Percentiles rank a stretch among this genome's conserved stretches.
Conservation (phyloP, 2,888 invertebrate species). For the Lepidochitona cinerea region DNA sequence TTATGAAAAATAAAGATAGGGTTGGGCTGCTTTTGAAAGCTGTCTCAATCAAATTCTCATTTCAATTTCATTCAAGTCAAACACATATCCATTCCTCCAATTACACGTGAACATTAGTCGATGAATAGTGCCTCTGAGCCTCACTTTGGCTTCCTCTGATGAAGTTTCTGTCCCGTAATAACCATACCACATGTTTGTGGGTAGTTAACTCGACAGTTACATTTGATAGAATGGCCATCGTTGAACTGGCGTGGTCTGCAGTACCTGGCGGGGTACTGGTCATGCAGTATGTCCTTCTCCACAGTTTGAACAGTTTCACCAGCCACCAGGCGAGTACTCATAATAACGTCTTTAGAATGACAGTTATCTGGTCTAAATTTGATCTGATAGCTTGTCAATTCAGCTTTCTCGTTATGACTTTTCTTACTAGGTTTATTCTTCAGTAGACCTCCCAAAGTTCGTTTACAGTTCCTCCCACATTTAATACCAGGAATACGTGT, state of each 20-base stretch:
- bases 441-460: neutral
- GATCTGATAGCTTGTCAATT: neutral
- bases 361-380: neutral
- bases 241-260: neutral
- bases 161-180: neutral
- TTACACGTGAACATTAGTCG: no score
- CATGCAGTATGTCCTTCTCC: neutral
- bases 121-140: no score
- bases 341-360: neutral
- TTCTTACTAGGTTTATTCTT: neutral
- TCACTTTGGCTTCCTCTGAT: no score
- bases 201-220: neutral
- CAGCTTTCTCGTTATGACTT: neutral
- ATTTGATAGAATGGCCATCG: neutral
- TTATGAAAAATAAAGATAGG: no score
- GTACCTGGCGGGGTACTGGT: neutral
- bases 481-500: neutral
- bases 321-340: neutral
- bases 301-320: neutral
- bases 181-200: neutral
- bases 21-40: no score
- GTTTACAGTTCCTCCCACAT: neutral
- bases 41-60: no score
- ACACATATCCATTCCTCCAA: no score
- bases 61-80: no score